These are phyloP conservation scores for Mastigias papua DNA, from an alignment of 30 jellyfish, hydroid and myxozoan genomes.

Conservation along the genomic window DNA sequence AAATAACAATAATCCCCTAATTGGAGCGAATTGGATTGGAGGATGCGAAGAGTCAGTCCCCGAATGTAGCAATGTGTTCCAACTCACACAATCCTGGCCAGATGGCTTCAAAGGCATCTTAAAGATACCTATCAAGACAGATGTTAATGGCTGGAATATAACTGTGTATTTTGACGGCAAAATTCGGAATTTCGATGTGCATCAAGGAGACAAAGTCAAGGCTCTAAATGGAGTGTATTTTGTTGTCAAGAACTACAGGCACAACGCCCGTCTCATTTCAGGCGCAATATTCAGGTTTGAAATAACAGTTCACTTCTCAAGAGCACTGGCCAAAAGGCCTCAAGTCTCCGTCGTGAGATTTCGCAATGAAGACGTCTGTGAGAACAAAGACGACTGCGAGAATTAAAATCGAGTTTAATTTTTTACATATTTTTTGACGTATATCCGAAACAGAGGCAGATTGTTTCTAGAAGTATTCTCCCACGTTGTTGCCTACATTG, in stretches of 20 bases:
- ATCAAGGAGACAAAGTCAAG: conserved; percentile 55
- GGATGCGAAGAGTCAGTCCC: conserved; percentile 30
- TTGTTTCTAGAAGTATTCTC: too few relatives aligned
- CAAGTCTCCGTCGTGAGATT: conserved; percentile 28
- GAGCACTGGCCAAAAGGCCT: conserved; percentile 42
- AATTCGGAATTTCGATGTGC: conserved; percentile 51
- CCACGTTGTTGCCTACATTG: too few relatives aligned
- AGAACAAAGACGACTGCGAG: neutral
- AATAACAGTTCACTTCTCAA: conserved; percentile 44
- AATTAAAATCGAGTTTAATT: neutral
- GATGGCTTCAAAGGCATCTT: conserved; percentile 68
- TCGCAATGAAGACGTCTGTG: conserved; percentile 38
- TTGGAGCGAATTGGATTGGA: conserved; percentile 62
- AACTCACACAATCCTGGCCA: conserved; percentile 35
- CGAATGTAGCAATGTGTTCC: conserved; percentile 43
- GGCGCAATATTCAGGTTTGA: conserved; percentile 40
- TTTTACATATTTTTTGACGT: too few relatives aligned
- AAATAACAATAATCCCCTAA: neutral
- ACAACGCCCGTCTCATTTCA: conserved; percentile 17
- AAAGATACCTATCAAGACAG: conserved; percentile 37
- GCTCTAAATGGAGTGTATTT: conserved; percentile 16
- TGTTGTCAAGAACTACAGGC: conserved; percentile 43
- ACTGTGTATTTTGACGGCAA: conserved; percentile 25
- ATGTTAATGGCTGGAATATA: conserved; percentile 58
- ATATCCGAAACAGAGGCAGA: too few relatives aligned